A percentile compares a stretch with the other conserved stretches of the same genome.
Evolutionary conservation across 2,797 vertebrate genomes (phyloP).

Genomic region (Enteromius unitaeniatus): DNA sequence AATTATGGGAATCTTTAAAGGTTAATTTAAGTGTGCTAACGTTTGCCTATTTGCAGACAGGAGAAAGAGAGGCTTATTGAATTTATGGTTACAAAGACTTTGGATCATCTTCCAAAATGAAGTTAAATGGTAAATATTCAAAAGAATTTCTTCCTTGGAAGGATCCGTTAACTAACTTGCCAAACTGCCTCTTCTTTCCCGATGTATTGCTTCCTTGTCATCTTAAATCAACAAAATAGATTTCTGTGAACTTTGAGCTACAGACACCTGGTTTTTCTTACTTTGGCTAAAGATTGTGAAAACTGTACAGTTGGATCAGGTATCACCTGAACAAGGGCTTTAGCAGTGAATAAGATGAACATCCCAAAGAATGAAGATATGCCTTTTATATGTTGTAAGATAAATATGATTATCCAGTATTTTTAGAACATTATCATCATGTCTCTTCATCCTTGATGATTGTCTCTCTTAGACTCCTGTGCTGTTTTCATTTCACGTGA

Average conservation of each 20-base stretch:
- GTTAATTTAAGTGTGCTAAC: constrained; percentile 13
- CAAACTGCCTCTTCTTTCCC: constrained; percentile 53
- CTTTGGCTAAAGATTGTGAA: constrained; percentile 11
- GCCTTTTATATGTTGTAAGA: constrained; percentile 18
- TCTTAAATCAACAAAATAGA: constrained; percentile 55
- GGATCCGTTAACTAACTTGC: constrained; percentile 35
- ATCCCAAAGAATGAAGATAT: constrained; percentile 11
- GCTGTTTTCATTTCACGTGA: not conserved
- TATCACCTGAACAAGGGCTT: constrained; percentile 36
- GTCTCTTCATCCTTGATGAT: constrained; percentile 45
- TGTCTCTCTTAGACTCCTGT: constrained; percentile 30
- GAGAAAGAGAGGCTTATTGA: not conserved
- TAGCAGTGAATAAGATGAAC: constrained; percentile 19
- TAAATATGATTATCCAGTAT: constrained; percentile 20
- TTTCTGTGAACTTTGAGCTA: constrained; percentile 45
- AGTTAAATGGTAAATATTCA: constrained; percentile 46
- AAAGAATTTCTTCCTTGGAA: constrained; percentile 48
- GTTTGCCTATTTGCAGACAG: not conserved
- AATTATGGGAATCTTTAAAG: constrained; percentile 31
- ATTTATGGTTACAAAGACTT: constrained; percentile 30
- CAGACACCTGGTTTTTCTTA: constrained; percentile 42
- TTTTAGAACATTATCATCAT: constrained; percentile 42
- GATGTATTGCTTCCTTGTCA: constrained; percentile 56
- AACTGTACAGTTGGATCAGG: constrained; percentile 40
- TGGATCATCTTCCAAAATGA: constrained; percentile 44